These are phyloP conservation scores for Sinocyclocheilus anshuiensis DNA, from an alignment of 2,113 vertebrate genomes.

Conservation along the genomic window DNA sequence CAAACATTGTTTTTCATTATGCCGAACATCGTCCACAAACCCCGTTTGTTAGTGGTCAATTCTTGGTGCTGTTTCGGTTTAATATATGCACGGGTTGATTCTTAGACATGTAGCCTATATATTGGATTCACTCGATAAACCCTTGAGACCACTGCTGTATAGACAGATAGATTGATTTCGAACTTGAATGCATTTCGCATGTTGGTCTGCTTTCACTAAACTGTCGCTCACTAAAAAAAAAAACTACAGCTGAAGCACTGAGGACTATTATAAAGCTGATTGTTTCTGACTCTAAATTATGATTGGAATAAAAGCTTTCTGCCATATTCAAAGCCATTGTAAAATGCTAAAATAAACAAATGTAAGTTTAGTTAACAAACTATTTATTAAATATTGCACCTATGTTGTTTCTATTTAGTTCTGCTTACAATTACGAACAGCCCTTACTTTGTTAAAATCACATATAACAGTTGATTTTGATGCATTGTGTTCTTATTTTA, in stretches of 20 bases:
- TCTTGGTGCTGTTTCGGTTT: slow-evolving; percentile 47
- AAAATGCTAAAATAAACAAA: not conserved
- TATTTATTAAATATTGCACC: too few relatives aligned
- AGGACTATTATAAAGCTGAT: not conserved
- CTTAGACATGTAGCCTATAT: not conserved
- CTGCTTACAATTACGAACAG: not conserved
- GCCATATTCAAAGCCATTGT: not conserved
- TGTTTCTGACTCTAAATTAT: not conserved
- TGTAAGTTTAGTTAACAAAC: too few relatives aligned
- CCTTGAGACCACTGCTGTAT: not conserved
- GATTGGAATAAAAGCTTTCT: not conserved
- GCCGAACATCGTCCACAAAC: slow-evolving; percentile 50
- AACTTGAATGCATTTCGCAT: not conserved
- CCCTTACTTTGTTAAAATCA: not conserved
- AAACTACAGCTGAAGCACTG: not conserved
- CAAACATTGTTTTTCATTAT: slow-evolving; percentile 70
- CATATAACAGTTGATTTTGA: not conserved
- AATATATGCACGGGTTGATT: slow-evolving; percentile 13
- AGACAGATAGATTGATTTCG: not conserved
- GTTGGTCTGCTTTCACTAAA: not conserved
- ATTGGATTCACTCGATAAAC: slow-evolving; percentile 8
- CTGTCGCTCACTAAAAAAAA: not conserved
- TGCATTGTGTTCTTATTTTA: too few relatives aligned
- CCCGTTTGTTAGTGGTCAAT: slow-evolving; percentile 52
- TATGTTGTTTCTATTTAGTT: too few relatives aligned